Conservation (phyloP, 2,888 invertebrate species). For the Spodoptera picta region DNA sequence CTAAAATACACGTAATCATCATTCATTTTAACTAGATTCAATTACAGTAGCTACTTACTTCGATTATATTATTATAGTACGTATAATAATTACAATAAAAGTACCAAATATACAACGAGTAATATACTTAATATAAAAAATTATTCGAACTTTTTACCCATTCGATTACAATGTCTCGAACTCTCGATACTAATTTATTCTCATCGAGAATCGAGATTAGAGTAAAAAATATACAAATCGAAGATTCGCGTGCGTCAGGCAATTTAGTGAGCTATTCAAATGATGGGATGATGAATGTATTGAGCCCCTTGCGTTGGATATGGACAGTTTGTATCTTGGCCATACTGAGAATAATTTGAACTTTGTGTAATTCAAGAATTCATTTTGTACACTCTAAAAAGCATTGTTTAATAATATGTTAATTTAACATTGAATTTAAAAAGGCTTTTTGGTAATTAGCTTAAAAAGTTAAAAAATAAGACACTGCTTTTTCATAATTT, state of each 20-base stretch:
- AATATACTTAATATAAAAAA: constrained; percentile 21
- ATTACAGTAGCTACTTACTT: constrained; percentile 3
- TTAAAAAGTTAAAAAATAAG: too few relatives aligned
- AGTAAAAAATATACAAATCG: constrained; percentile 69
- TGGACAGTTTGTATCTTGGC: constrained; percentile 10
- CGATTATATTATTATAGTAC: too few relatives aligned
- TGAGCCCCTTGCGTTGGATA: constrained; percentile 40
- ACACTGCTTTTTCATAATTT: too few relatives aligned
- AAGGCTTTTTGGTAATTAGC: too few relatives aligned
- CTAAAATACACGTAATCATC: neutral
- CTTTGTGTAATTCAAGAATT: too few relatives aligned
- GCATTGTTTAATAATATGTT: too few relatives aligned
- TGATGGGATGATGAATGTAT: constrained; percentile 71
- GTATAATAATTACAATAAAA: neutral
- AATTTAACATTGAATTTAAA: too few relatives aligned
- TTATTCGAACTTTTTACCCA: constrained; percentile 35
- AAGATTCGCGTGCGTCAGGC: constrained; percentile 73
- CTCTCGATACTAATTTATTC: constrained; percentile 44
- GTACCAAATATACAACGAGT: too few relatives aligned
- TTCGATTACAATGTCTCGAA: constrained; percentile 46
- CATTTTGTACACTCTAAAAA: too few relatives aligned
- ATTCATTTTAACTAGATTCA: constrained; percentile 13
- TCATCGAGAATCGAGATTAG: constrained; percentile 62
- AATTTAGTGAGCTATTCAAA: constrained; percentile 74
- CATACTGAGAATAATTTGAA: too few relatives aligned